These are phyloP conservation scores for Coelopa frigida DNA, from an alignment of 1,140 invertebrate genomes.

Conservation along the genomic window DNA sequence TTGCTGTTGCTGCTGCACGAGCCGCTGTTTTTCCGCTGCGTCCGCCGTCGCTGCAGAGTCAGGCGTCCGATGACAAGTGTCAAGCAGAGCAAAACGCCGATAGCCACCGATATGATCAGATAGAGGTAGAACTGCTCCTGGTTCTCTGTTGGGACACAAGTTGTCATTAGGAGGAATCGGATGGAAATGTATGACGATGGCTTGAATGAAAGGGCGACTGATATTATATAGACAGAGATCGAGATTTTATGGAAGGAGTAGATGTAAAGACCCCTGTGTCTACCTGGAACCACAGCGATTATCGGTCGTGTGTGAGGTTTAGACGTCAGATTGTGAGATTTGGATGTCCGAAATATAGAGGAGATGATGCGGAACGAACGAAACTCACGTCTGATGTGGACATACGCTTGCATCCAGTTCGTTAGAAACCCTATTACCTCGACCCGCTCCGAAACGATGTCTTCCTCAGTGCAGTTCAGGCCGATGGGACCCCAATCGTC, in stretches of 20 bases:
- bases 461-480: slow-evolving; percentile 27
- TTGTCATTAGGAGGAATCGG: no score
- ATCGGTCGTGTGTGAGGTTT: no score
- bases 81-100: slow-evolving; percentile 60
- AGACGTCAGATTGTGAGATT: no score
- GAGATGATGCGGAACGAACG: no score
- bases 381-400: slow-evolving; percentile 33
- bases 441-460: slow-evolving; percentile 24
- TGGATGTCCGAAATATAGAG: no score
- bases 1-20: slow-evolving; percentile 20
- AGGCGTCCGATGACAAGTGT: slow-evolving; percentile 60
- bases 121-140: slow-evolving; percentile 71
- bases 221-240: no score
- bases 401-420: slow-evolving; percentile 31
- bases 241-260: no score
- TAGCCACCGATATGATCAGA: slow-evolving; percentile 62
- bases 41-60: slow-evolving; percentile 53
- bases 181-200: no score
- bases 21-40: slow-evolving; percentile 44
- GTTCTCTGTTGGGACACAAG: slow-evolving; percentile 56
- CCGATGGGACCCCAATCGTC: slow-evolving; percentile 30
- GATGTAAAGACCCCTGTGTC: no score
- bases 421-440: slow-evolving; percentile 32
- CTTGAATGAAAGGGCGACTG: no score
- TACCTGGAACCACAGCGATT: no score